Base-by-base conservation (phyloP, 1,140 invertebrate genomes). In the Vanessa atalanta region DNA sequence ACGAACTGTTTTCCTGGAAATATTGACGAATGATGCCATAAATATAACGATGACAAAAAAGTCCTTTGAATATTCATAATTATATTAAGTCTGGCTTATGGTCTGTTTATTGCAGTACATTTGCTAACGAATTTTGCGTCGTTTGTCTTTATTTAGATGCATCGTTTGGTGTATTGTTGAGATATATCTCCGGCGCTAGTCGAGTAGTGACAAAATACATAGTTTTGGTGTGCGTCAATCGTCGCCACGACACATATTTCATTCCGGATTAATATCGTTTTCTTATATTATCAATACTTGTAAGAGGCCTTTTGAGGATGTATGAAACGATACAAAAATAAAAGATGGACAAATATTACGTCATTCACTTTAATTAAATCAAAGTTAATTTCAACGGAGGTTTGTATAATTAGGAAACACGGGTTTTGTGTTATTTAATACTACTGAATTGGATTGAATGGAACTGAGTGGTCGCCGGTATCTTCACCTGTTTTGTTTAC, bases 311-410 rank as follows among this genome's bases (percentile, higher is more conserved):
- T 55, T 50, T 70, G 55, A 70, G 68, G 68, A 61, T 70, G 53
- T 50, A 50, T 50, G 48, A 50, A 50, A 50, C 51, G 51, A 11
- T 57, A 57, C 11, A 57, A 26, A 61, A 37, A n/a, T 37, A 61
- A 37, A 31, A 70, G 47, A 70, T 43, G 61, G 47, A 31, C 51
- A 61, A 16, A 47, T 51, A 13, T 55, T 51, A 70, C 57, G 57
- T 70, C 55, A 63, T 63, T 47, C 55, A 37, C 48, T 70, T 50
- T 50, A 70, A 70, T 70, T 61, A 70, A 70, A 47, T 70, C 68
- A 69, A 69, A 69, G 5, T 69, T 60, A 68, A 68, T 68, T 57
- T 68, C 31, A 43, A 57, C 26, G 20, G 50, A 20, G 50, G 3
- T 13, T 61, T 37, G 14, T 61, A 61, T 61, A 61, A 61, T 61